Evolutionary conservation across 2,797 vertebrate species (phyloP).

Genomic region (Schizopygopsis pylzovi): DNA sequence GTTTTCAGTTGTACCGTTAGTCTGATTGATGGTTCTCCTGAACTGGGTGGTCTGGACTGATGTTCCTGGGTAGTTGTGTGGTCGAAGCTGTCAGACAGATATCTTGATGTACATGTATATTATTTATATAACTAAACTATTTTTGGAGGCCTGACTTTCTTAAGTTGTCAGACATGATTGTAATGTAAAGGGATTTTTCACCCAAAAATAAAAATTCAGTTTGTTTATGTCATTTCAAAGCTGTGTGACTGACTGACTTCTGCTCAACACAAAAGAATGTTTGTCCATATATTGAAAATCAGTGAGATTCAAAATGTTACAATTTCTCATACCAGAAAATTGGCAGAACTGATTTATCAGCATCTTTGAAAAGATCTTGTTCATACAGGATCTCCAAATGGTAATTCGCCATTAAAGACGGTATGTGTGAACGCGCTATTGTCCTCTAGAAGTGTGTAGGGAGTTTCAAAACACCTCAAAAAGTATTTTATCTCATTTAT

Average conservation of each 20-base stretch:
- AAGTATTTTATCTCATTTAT: not conserved
- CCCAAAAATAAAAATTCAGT: not conserved
- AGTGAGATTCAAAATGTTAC: not conserved
- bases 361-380: no score
- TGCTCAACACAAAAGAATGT: not conserved
- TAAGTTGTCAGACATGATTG: not conserved
- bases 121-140: not conserved
- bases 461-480: not conserved
- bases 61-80: constrained; percentile 29
- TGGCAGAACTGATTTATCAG: no score
- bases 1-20: constrained; percentile 29
- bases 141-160: not conserved
- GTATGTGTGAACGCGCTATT: not conserved
- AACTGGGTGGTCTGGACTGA: constrained; percentile 40
- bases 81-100: not conserved
- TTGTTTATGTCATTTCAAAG: not conserved
- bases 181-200: not conserved
- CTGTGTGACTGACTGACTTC: not conserved
- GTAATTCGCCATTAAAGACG: no score
- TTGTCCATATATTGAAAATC: not conserved
- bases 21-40: constrained; percentile 31
- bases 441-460: not conserved
- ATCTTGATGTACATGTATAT: not conserved
- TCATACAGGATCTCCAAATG: no score
- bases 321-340: not conserved